Conservation (phyloP, 2,888 invertebrate species). For the Eueremaeus valkanovi region DNA sequence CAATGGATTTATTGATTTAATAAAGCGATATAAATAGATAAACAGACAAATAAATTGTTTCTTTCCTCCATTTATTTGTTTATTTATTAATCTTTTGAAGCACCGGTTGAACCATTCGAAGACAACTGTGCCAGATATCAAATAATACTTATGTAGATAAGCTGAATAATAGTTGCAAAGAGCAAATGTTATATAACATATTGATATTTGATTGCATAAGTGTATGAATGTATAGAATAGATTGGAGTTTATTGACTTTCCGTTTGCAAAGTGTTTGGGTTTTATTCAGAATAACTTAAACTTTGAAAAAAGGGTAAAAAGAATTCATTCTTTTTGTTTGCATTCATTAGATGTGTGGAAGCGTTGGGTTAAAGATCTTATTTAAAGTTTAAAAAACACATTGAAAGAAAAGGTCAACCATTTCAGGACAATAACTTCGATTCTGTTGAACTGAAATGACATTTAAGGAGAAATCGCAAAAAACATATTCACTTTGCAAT, state of each 20-base stretch:
- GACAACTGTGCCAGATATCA: too few relatives aligned
- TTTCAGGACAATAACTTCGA: slow-evolving; percentile 17
- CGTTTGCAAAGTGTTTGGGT: neutral
- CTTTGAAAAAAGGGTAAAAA: neutral
- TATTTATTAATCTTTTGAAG: too few relatives aligned
- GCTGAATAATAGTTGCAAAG: too few relatives aligned
- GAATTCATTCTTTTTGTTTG: neutral
- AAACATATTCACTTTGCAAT: neutral
- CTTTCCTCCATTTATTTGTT: too few relatives aligned
- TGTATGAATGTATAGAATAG: neutral
- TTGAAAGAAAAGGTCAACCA: slow-evolving; percentile 8
- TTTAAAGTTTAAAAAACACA: neutral
- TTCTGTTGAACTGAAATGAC: slow-evolving; percentile 6
- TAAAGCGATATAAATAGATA: too few relatives aligned
- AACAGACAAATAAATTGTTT: too few relatives aligned
- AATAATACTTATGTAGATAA: too few relatives aligned
- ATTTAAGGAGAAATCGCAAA: neutral
- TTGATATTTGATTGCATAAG: too few relatives aligned
- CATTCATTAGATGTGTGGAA: neutral
- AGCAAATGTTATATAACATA: too few relatives aligned
- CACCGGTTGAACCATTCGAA: too few relatives aligned
- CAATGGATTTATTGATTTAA: too few relatives aligned
- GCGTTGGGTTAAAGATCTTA: slow-evolving; percentile 7
- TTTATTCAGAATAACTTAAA: neutral
- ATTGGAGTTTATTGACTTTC: neutral